Conservation (phyloP, 2,113 vertebrate species). For the Andinoacara biseriatus region DNA sequence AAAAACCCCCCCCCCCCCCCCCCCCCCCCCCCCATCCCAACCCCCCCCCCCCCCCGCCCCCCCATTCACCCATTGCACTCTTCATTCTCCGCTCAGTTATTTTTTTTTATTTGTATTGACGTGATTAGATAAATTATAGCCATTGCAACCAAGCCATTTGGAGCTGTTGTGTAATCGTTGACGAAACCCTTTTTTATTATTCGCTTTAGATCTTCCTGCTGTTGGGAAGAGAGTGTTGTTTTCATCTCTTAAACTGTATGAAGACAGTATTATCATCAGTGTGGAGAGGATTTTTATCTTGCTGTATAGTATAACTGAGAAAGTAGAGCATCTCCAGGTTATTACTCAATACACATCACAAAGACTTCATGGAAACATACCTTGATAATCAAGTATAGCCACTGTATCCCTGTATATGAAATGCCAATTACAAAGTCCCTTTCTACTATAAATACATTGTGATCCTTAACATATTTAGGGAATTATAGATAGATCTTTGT, state of each 20-base stretch:
- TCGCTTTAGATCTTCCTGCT: conserved; percentile 36
- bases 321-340: conserved; percentile 56
- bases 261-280: conserved; percentile 37
- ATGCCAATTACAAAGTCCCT: conserved; percentile 68
- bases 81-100: conserved; percentile 24
- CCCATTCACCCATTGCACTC: conserved; percentile 52
- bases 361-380: conserved; percentile 65
- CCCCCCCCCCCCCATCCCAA: too few species aligned
- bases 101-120: conserved; percentile 41
- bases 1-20: too few species aligned
- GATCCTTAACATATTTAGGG: conserved; percentile 73
- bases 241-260: conserved; percentile 41
- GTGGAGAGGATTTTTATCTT: conserved; percentile 63
- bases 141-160: conserved; percentile 61
- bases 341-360: conserved; percentile 54
- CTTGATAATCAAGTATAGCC: conserved; percentile 77
- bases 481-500: conserved; percentile 75
- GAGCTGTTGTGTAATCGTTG: conserved; percentile 57
- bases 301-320: conserved; percentile 65
- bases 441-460: conserved; percentile 74
- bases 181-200: conserved; percentile 19
- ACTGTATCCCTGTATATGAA: conserved; percentile 76
- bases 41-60: too few species aligned
- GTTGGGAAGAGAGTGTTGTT: conserved; percentile 43
- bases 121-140: conserved; percentile 62